Percentiles rank a stretch among this genome's conserved stretches.
Conservation (phyloP, 2,888 invertebrate species). For the Phrixothrix hirtus region DNA sequence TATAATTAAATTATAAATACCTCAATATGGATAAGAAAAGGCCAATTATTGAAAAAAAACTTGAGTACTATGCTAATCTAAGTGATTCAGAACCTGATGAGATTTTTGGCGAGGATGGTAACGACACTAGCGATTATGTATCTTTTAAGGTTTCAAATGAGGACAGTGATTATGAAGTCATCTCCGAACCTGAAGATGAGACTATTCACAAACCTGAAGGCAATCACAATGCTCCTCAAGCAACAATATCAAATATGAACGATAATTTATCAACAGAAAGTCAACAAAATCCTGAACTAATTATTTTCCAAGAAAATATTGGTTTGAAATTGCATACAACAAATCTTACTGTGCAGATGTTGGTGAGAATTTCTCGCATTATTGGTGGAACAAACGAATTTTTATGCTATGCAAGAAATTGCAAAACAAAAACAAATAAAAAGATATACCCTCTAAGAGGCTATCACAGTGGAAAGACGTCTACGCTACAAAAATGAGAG, state of each 20-base stretch:
- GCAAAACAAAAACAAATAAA: constrained; percentile 29
- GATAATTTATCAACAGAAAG: constrained; percentile 35
- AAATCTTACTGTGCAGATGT: too few relatives aligned
- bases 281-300: too few relatives aligned
- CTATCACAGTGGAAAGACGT: constrained; percentile 30
- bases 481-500: constrained; percentile 29
- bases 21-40: too few relatives aligned
- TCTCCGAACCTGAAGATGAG: too few relatives aligned
- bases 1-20: too few relatives aligned
- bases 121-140: constrained; percentile 35
- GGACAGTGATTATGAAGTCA: constrained; percentile 34
- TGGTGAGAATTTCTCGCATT: constrained; percentile 36
- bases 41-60: constrained; percentile 36
- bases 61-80: too few relatives aligned
- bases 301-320: constrained; percentile 37
- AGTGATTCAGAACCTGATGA: constrained; percentile 33
- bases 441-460: constrained; percentile 32
- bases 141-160: constrained; percentile 34
- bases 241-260: constrained; percentile 36
- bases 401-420: constrained; percentile 37
- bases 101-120: too few relatives aligned
- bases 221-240: constrained; percentile 33
- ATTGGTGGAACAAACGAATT: constrained; percentile 38
- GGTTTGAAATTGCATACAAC: too few relatives aligned
- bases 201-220: constrained; percentile 27